Evolutionary conservation across 2,113 vertebrate genomes (phyloP), one percentile per base, ranked within the genome.

Genomic region (Nipponia nippon): DNA sequence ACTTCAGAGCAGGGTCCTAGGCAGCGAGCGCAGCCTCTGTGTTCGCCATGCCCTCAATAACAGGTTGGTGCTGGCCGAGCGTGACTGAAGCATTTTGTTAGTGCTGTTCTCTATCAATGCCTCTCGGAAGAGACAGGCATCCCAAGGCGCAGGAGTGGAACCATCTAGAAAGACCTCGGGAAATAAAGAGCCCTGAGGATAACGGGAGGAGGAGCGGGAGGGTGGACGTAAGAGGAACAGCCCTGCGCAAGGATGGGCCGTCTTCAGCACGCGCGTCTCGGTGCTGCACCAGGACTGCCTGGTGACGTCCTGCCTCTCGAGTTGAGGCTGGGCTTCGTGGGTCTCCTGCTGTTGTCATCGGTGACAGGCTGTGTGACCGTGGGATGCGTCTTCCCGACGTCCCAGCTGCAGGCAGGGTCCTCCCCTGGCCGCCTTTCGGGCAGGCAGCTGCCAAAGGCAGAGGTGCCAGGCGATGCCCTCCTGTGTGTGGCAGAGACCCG

Each of bases 351-450:
- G 22, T 3, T 80, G 62, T 16, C 49, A 32, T 20, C 0, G 0
- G 22, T 36, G 71, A 36, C 59, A 56, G 63, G 17, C 44, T n/a
- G 22, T 53, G 66, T 52, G 62, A 66, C 67, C 46, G 49, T 53
- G 32, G 22, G 47, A 78, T 14, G 1, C 0, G 0, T 18, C 71
- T 63, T 76, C 40, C 44, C 0, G 0, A 13, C 1, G 7, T n/a
- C 44, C 49, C 75, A 90, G 42, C 63, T n/a, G 50, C 47, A 62
- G 75, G 75, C 29, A 32, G 42, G 38, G 22, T 20, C 52, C 26
- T 14, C 20, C 56, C 82, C 59, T 5, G 7, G 40, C 50, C 80
- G 65, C 59, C 67, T 52, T 38, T 5, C 25, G 40, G 47, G 34
- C 16, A 29, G 50, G 46, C 2, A 13, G 71, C 40, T 65, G 76